Percentiles rank a stretch among this genome's conserved stretches.
Evolutionary conservation across 2,888 invertebrate genomes (phyloP).

Genomic region (Zelleria hepariella): DNA sequence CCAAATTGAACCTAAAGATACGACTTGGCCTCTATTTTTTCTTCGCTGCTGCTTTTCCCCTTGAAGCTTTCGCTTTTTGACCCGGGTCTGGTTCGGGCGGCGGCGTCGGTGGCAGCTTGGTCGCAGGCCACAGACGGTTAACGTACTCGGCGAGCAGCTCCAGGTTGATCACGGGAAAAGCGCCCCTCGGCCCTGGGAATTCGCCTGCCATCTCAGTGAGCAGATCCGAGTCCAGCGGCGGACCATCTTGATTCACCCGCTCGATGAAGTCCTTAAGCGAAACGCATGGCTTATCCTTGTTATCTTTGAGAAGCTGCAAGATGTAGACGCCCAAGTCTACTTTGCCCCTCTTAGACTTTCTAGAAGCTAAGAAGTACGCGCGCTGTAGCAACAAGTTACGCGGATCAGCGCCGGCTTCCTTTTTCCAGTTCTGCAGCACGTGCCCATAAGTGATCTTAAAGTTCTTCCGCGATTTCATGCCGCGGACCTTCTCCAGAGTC

Average conservation of each 20-base stretch:
- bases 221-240: slow-evolving; percentile 16
- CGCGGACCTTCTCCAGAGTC: not conserved
- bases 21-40: not conserved
- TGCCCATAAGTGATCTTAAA: slow-evolving; percentile 6
- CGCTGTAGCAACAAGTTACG: slow-evolving; percentile 6
- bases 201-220: slow-evolving; percentile 6
- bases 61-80: not conserved
- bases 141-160: slow-evolving; percentile 2
- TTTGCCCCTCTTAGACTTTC: slow-evolving; percentile 6
- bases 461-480: not conserved
- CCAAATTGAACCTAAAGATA: not conserved
- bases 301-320: not conserved
- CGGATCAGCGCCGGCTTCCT: not conserved
- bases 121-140: slow-evolving; percentile 15
- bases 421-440: not conserved
- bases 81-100: no score
- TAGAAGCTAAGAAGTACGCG: slow-evolving; percentile 1
- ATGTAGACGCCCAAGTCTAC: slow-evolving; percentile 7
- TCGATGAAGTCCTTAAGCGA: slow-evolving; percentile 1
- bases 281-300: not conserved
- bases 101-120: slow-evolving; percentile 11
- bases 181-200: slow-evolving; percentile 3
- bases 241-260: not conserved
- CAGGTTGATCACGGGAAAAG: slow-evolving; percentile 1
- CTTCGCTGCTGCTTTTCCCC: not conserved